A percentile compares a stretch with the other conserved stretches of the same genome.
Conservation (phyloP, 2,888 invertebrate genomes). For the Marronus borbonicus region DNA sequence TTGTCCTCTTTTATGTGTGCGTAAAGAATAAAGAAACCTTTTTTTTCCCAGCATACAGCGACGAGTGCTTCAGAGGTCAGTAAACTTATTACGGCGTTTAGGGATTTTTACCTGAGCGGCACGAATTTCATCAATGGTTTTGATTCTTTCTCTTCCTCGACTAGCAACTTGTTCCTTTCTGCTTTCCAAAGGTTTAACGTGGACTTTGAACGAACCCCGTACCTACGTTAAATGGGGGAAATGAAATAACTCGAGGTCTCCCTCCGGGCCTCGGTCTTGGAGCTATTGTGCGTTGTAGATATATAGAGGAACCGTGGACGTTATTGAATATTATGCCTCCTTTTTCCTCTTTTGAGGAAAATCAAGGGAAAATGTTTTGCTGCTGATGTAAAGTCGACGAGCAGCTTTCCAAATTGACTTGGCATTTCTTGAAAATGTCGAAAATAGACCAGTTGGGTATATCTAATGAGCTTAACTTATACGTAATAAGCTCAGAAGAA, state of each 20-base stretch:
- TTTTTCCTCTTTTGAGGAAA: conserved; percentile 17
- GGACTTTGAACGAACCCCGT: background rate
- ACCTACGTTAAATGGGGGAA: conserved; percentile 10
- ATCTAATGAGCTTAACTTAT: background rate
- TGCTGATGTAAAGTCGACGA: conserved; percentile 1
- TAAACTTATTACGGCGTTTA: conserved; percentile 36
- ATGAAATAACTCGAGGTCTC: conserved; percentile 27
- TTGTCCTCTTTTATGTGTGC: conserved; percentile 18
- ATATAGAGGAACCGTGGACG: conserved; percentile 5
- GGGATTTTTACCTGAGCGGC: conserved; percentile 36
- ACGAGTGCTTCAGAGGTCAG: conserved; percentile 22
- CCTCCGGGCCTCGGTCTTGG: background rate
- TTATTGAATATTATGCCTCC: conserved; percentile 37
- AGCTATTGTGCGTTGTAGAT: conserved; percentile 18
- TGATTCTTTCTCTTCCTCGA: conserved; percentile 8
- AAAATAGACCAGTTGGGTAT: background rate
- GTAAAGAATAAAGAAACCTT: conserved; percentile 14
- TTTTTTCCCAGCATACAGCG: background rate
- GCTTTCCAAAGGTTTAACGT: conserved; percentile 19
- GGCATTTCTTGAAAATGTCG: conserved; percentile 1
- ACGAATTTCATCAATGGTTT: conserved; percentile 41
- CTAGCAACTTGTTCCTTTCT: background rate
- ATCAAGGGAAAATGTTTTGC: conserved; percentile 19
- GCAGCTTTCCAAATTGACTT: background rate
- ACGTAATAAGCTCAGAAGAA: background rate